A percentile compares a stretch with the other conserved stretches of the same genome.
phyloP scores from a whole-genome alignment of 2,888 invertebrate genomes.

The Lordiphosa andalusiaca region DNA sequence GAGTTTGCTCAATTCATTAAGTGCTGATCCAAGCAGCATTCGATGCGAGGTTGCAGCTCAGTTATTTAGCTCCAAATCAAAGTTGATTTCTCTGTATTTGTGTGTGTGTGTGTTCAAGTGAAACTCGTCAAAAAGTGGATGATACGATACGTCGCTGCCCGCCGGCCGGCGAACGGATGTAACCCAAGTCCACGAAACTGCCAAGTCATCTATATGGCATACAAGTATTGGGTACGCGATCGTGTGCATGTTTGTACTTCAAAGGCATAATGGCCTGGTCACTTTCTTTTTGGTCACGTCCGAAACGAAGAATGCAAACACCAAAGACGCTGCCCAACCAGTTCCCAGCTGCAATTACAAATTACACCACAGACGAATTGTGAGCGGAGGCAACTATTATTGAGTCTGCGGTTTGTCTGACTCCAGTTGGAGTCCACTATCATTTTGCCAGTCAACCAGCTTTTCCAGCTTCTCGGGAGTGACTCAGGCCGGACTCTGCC shows the following conservation, averaged over 20 bases:
- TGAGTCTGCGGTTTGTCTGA: slow-evolving; percentile 58
- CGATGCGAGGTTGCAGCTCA: slow-evolving; percentile 25
- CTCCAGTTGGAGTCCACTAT: slow-evolving; percentile 9
- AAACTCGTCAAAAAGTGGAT: slow-evolving; percentile 25
- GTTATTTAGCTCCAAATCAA: slow-evolving; percentile 37
- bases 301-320: slow-evolving; percentile 29
- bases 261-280: slow-evolving; percentile 33
- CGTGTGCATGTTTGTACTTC: slow-evolving; percentile 3
- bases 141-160: slow-evolving; percentile 5
- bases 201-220: slow-evolving; percentile 46
- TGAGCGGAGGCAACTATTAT: slow-evolving; percentile 61
- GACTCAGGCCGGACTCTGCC: slow-evolving; percentile 4
- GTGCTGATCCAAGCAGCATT: slow-evolving; percentile 17
- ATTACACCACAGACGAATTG: slow-evolving; percentile 25
- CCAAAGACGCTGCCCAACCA: slow-evolving; percentile 6
- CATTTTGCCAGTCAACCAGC: slow-evolving; percentile 23
- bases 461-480: slow-evolving; percentile 5
- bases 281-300: slow-evolving; percentile 61
- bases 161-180: slow-evolving; percentile 44
- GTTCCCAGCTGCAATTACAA: slow-evolving; percentile 43
- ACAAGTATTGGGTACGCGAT: slow-evolving; percentile 8
- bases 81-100: slow-evolving; percentile 18
- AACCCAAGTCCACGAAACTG: slow-evolving; percentile 32
- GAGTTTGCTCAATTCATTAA: slow-evolving; percentile 30
- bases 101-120: slow-evolving; percentile 36